These are phyloP conservation scores for Anthopleura xanthogrammica DNA, from an alignment of 92 coral and sea anemone genomes.

Conservation along the genomic window DNA sequence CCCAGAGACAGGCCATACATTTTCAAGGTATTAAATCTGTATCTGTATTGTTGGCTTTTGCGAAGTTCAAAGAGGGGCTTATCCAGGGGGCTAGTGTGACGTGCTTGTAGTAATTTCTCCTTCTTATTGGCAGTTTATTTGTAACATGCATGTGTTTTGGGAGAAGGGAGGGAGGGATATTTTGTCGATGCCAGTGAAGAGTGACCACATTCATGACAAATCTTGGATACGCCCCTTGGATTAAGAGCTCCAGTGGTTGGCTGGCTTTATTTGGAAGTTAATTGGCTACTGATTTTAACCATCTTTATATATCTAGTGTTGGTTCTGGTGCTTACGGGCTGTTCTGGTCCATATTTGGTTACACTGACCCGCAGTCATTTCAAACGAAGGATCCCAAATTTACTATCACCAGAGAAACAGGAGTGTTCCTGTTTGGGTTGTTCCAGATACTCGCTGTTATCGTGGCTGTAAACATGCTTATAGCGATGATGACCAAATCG, in stretches of 20 bases:
- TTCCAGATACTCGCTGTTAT: constrained; percentile 61
- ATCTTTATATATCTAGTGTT: constrained; percentile 35
- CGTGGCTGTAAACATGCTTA: constrained; percentile 70
- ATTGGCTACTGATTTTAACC: background rate
- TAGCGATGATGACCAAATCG: constrained; percentile 73
- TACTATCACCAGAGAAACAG: constrained; percentile 56
- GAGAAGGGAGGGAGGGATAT: no score
- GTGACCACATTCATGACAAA: no score
- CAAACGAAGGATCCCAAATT: constrained; percentile 51
- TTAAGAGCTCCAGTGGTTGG: no score
- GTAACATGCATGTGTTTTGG: no score
- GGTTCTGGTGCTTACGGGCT: constrained; percentile 36
- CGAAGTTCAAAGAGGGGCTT: background rate
- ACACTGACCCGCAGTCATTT: constrained; percentile 48
- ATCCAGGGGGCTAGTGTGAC: background rate
- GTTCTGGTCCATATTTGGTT: constrained; percentile 75
- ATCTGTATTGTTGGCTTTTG: background rate
- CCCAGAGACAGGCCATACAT: constrained; percentile 39
- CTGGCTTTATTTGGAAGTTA: background rate
- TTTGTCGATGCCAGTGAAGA: no score
- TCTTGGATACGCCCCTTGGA: no score
- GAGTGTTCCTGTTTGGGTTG: constrained; percentile 54
- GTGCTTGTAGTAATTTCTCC: no score
- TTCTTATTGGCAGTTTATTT: no score
- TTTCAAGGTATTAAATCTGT: constrained; percentile 46